Evolutionary conservation across 2,797 vertebrate species (phyloP), one percentile per base, ranked within the genome.

Genomic region (Acipenser transmontanus): DNA sequence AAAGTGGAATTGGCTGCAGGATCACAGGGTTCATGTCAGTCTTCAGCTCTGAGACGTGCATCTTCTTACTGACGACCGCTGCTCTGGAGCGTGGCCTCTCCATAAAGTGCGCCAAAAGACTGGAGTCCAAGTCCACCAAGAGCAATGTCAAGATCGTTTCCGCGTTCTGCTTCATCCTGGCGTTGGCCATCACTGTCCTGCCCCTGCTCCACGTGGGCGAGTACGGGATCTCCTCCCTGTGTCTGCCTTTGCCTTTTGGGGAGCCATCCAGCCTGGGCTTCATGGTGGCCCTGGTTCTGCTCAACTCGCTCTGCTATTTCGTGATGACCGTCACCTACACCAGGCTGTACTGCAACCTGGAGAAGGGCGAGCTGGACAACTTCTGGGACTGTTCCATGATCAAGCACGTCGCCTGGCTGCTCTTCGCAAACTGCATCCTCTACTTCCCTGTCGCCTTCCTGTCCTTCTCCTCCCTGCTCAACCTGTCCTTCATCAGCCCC

Each of bases 351-450:
- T 97, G 95, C 52, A 88, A 60, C 61, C 69, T 91, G 73, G 83
- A 91, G 11, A 91, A 89, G 76, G 81, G 84, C 47, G 87, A 87
- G 48, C 72, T 88, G 64, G 90, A 91, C 70, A 87, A 68, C 49
- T 61, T 85, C 1, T 92, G 91, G 86, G 93, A 95, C 71, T 91
- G 82, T 11, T 83, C 88, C 10, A 85, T 95, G 91, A 92, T 93
- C 4, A 93, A 92, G 47, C 95, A 97, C 10, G 82, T 95, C 1
- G 93, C 95, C 59, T 87, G 95, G 82, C 74, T 97, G 47, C 92
- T 98, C 69, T 95, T 97, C 77, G 88, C 93, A 49, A 92, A 97
- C 79, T 95, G 94, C 70, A 85, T 95, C 70, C 93, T 98, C 51
- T 95, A 91, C 85, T 94, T 94, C 69, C 95, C 95, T 0, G 88